These are phyloP conservation scores for Patella ulyssiponensis DNA, from an alignment of 2,888 invertebrate genomes.

Conservation along the genomic window DNA sequence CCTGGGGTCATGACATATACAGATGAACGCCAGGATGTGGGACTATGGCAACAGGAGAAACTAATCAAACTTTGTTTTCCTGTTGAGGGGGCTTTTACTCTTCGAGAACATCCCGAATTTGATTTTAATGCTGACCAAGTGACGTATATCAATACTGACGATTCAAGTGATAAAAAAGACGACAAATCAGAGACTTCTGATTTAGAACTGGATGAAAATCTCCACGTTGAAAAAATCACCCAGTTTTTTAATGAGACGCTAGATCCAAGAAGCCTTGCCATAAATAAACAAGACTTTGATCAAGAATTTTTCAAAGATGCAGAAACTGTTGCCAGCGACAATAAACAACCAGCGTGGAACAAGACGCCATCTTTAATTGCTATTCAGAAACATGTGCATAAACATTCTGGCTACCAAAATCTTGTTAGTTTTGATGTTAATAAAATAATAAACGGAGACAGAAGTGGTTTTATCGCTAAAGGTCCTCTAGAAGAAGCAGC, in stretches of 20 bases:
- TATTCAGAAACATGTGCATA: conserved; percentile 65
- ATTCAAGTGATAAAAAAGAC: conserved; percentile 18
- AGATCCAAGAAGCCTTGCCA: conserved; percentile 63
- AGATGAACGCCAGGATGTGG: conserved; percentile 68
- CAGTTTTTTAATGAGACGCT: conserved; percentile 60
- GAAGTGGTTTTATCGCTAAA: conserved; percentile 50
- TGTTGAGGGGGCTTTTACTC: conserved; percentile 60
- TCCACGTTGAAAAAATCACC: conserved; percentile 41
- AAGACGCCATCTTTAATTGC: conserved; percentile 60
- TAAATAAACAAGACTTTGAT: conserved; percentile 65
- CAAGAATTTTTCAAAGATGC: conserved; percentile 58
- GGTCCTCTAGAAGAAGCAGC: conserved; percentile 64
- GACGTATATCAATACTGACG: conserved; percentile 44
- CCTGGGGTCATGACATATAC: conserved; percentile 69
- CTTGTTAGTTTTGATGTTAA: conserved; percentile 55
- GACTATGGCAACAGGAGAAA: conserved; percentile 69
- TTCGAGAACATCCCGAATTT: conserved; percentile 64
- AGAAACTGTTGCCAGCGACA: conserved; percentile 24
- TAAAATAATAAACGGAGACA: conserved; percentile 53
- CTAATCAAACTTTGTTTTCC: conserved; percentile 63
- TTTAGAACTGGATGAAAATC: not conserved
- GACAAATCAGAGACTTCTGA: not conserved
- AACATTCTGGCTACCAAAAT: conserved; percentile 51
- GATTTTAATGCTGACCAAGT: conserved; percentile 60
- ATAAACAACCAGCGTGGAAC: conserved; percentile 60